Percentiles rank a stretch among this genome's conserved stretches.
These are phyloP conservation scores for Galerucella nymphaeae DNA, from an alignment of 2,888 invertebrate species.

Conservation along the genomic window DNA sequence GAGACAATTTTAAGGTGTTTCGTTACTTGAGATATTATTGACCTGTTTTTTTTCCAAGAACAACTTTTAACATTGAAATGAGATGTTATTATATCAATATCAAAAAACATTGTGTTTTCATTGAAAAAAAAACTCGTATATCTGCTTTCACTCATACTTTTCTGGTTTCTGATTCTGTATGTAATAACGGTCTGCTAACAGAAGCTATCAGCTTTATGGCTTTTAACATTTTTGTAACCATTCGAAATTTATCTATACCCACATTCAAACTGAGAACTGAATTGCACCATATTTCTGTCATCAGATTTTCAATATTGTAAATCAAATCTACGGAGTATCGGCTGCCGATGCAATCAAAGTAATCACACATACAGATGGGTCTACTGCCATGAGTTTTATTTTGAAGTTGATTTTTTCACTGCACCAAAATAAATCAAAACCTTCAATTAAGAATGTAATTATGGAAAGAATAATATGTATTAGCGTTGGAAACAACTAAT, in stretches of 20 bases:
- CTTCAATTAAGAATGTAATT: no score
- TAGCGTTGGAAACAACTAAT: no score
- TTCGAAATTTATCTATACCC: not conserved
- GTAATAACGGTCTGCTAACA: not conserved
- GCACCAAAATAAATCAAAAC: not conserved
- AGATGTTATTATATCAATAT: no score
- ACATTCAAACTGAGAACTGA: not conserved
- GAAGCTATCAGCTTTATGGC: slow-evolving; percentile 4
- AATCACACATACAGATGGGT: slow-evolving; percentile 11
- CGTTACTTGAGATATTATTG: no score
- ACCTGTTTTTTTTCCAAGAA: no score
- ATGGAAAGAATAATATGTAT: no score
- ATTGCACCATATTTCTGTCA: slow-evolving; percentile 19
- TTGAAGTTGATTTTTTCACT: slow-evolving; percentile 8
- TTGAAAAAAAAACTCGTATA: no score
- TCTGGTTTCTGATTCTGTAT: not conserved
- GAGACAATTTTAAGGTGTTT: no score
- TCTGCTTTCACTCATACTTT: not conserved
- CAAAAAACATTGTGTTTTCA: no score
- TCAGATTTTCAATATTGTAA: slow-evolving; percentile 21
- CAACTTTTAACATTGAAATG: no score
- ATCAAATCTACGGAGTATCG: slow-evolving; percentile 24
- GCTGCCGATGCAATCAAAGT: slow-evolving; percentile 30
- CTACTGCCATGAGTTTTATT: slow-evolving; percentile 24
- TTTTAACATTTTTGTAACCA: not conserved